A percentile compares a stretch with the other conserved stretches of the same genome.
Conservation (phyloP, 2,888 invertebrate genomes). For the Aphodius sticticus region DNA sequence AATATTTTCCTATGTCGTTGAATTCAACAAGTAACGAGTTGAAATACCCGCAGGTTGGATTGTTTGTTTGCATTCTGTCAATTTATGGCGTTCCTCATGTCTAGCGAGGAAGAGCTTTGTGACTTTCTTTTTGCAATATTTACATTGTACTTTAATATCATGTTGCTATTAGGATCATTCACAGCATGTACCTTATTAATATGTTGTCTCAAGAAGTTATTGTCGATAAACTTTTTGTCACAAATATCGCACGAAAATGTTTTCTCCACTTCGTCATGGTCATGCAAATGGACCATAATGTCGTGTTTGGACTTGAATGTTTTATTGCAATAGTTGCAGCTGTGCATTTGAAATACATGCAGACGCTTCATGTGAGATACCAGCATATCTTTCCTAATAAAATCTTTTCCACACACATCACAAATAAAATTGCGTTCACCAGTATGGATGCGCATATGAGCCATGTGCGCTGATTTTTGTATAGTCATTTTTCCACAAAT, state of each 20-base stretch:
- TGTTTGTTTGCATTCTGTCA: no score
- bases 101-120: no score
- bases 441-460: slow-evolving; percentile 41
- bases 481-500: slow-evolving; percentile 41
- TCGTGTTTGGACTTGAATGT: slow-evolving; percentile 37
- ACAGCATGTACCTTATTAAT: slow-evolving; percentile 41
- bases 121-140: no score
- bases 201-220: slow-evolving; percentile 42
- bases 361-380: slow-evolving; percentile 45
- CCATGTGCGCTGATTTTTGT: slow-evolving; percentile 38
- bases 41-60: no score
- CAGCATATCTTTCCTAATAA: slow-evolving; percentile 45
- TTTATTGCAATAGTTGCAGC: slow-evolving; percentile 36
- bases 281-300: slow-evolving; percentile 39
- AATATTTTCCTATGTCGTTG: no score
- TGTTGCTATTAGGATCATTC: slow-evolving; percentile 13
- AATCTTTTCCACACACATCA: slow-evolving; percentile 49
- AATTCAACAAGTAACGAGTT: no score
- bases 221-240: slow-evolving; percentile 38
- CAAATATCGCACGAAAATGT: slow-evolving; percentile 40
- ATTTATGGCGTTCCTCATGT: no score
- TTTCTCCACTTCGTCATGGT: slow-evolving; percentile 39
- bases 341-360: slow-evolving; percentile 32
- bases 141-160: no score
- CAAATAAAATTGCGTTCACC: slow-evolving; percentile 52